Percentiles rank a stretch among this genome's conserved stretches.
Evolutionary conservation across 1,140 invertebrate genomes (phyloP).

Genomic region (Cherax quadricarinatus): DNA sequence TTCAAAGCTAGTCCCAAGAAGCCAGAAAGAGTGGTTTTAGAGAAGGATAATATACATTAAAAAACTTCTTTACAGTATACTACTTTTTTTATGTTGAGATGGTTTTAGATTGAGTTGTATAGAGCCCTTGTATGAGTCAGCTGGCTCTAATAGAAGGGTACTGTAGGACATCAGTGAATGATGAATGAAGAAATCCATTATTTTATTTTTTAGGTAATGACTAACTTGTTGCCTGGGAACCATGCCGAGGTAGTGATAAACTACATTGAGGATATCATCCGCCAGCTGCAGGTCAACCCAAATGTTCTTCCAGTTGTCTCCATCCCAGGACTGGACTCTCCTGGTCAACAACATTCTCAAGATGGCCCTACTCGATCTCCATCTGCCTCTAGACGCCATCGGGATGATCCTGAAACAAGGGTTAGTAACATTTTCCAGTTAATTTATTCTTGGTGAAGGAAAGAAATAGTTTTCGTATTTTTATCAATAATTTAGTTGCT

Average conservation of each 20-base stretch:
- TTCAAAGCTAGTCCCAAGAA: too few species aligned
- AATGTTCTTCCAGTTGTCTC: conserved; percentile 83
- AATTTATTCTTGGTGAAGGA: not conserved
- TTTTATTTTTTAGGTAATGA: conserved; percentile 82
- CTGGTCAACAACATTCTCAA: conserved; percentile 21
- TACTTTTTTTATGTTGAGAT: too few species aligned
- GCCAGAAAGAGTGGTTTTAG: too few species aligned
- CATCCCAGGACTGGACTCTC: conserved; percentile 64
- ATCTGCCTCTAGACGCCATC: conserved; percentile 46
- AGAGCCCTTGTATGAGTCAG: not conserved
- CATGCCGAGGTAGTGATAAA: conserved; percentile 89
- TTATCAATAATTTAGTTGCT: not conserved
- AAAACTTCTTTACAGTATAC: too few species aligned
- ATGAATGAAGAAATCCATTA: not conserved
- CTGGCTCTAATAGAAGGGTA: not conserved
- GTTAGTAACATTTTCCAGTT: conserved; percentile 23
- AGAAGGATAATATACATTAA: too few species aligned
- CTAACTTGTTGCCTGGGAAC: conserved; percentile 88
- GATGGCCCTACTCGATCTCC: conserved; percentile 36
- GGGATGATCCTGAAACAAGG: conserved; percentile 52
- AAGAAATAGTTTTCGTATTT: not conserved
- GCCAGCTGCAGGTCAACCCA: conserved; percentile 88
- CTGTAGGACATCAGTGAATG: not conserved
- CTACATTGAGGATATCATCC: conserved; percentile 89
- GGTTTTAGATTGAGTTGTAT: not conserved